phyloP scores from a whole-genome alignment of 2,888 invertebrate species.

The Hirudinaria manillensis region DNA sequence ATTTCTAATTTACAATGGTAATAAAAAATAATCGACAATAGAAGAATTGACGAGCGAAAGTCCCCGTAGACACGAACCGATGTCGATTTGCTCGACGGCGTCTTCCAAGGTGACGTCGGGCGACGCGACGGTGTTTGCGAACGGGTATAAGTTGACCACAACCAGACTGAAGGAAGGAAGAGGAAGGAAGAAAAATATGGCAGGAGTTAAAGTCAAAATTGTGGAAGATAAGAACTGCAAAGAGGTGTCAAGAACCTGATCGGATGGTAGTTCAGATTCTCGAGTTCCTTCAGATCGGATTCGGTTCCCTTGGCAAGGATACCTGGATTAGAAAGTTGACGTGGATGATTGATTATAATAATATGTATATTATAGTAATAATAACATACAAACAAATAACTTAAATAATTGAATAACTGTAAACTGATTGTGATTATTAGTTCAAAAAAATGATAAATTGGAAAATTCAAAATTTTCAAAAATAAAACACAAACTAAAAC shows the following conservation, averaged over 20 bases:
- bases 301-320: slow-evolving; percentile 65
- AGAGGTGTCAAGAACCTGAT: slow-evolving; percentile 57
- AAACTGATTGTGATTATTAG: no score
- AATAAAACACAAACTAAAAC: not conserved
- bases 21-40: not conserved
- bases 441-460: not conserved
- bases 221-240: not conserved
- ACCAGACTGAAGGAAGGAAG: slow-evolving; percentile 61
- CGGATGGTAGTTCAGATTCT: slow-evolving; percentile 72
- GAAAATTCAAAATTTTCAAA: not conserved
- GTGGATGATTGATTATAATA: not conserved
- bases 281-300: slow-evolving; percentile 75
- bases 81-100: slow-evolving; percentile 93
- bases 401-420: no score
- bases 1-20: not conserved
- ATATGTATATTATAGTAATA: not conserved
- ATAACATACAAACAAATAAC: not conserved
- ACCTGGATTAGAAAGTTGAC: slow-evolving; percentile 52
- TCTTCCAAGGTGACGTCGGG: slow-evolving; percentile 73
- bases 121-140: slow-evolving; percentile 77
- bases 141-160: slow-evolving; percentile 93
- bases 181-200: not conserved
- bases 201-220: not conserved
- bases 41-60: not conserved
- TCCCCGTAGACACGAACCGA: slow-evolving; percentile 60